These are phyloP conservation scores for Sebastes cheni DNA, from an alignment of 2,797 vertebrate genomes.

Conservation along the genomic window DNA sequence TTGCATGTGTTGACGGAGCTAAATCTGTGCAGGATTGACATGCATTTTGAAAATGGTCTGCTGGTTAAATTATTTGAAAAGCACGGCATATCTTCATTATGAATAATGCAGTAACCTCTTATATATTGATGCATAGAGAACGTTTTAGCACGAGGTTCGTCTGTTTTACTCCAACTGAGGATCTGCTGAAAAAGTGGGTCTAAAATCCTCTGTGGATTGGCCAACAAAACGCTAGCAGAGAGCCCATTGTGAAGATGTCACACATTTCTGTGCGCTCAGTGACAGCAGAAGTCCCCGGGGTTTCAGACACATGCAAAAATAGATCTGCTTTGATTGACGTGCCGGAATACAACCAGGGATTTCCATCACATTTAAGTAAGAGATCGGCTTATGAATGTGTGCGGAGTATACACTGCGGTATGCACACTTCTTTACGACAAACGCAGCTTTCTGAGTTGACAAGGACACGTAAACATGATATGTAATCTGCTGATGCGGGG, in stretches of 20 bases:
- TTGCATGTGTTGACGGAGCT: background rate
- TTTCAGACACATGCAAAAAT: conserved; percentile 56
- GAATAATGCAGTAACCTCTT: conserved; percentile 19
- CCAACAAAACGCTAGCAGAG: conserved; percentile 23
- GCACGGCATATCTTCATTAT: background rate
- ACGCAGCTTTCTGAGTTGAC: background rate
- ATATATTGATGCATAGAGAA: background rate
- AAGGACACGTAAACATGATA: conserved; percentile 24
- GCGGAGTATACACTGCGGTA: background rate
- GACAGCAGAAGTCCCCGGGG: conserved; percentile 46
- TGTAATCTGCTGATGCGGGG: conserved; percentile 50
- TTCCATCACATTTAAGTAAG: conserved; percentile 18
- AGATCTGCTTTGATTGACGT: conserved; percentile 56
- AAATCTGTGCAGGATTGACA: background rate
- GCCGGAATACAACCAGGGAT: conserved; percentile 31
- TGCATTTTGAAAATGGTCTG: conserved; percentile 11
- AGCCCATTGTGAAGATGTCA: conserved; percentile 60
- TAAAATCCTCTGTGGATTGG: conserved; percentile 45
- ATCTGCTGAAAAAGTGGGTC: conserved; percentile 56
- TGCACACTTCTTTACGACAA: background rate
- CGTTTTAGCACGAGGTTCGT: conserved; percentile 2
- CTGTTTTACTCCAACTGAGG: conserved; percentile 23
- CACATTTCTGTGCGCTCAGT: conserved; percentile 43
- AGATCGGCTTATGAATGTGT: background rate
- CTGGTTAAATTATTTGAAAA: conserved; percentile 7